A percentile compares a stretch with the other conserved stretches of the same genome.
Evolutionary conservation across 2,113 vertebrate genomes (phyloP).

Genomic region (Sapajus apella): DNA sequence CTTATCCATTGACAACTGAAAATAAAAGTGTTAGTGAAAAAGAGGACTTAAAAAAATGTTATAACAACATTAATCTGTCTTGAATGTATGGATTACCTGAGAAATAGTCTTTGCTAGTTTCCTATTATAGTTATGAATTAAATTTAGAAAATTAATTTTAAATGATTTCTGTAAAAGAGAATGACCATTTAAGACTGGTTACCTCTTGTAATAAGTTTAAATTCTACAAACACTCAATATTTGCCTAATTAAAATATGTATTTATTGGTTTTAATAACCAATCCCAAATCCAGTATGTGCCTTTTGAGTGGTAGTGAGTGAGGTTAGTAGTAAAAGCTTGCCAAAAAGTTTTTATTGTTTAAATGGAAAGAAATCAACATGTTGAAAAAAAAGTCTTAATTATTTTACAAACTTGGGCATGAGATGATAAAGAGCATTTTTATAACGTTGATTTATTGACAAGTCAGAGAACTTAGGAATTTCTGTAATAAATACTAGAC

Average conservation of each 20-base stretch:
- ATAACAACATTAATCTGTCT: neutral
- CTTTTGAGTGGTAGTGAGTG: neutral
- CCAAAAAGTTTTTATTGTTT: neutral
- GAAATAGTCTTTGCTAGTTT: neutral
- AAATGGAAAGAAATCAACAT: neutral
- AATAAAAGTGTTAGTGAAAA: neutral
- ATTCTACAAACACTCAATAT: neutral
- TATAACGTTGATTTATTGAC: slow-evolving; percentile 17
- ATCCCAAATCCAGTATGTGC: neutral
- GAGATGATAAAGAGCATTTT: slow-evolving; percentile 51
- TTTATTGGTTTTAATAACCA: neutral
- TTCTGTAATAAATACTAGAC: neutral
- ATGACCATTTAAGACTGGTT: neutral
- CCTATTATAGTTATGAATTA: neutral
- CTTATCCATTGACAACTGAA: neutral
- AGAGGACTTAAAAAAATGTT: neutral
- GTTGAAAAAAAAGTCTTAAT: neutral
- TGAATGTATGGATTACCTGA: neutral
- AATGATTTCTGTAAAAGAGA: neutral
- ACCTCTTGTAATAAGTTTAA: neutral
- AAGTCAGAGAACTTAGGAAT: neutral
- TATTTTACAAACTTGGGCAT: neutral
- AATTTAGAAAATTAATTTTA: neutral
- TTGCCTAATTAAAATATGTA: neutral
- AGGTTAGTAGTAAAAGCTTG: neutral